These are phyloP conservation scores for Simalia tracyae DNA, from an alignment of 2,797 vertebrate genomes.

Conservation along the genomic window DNA sequence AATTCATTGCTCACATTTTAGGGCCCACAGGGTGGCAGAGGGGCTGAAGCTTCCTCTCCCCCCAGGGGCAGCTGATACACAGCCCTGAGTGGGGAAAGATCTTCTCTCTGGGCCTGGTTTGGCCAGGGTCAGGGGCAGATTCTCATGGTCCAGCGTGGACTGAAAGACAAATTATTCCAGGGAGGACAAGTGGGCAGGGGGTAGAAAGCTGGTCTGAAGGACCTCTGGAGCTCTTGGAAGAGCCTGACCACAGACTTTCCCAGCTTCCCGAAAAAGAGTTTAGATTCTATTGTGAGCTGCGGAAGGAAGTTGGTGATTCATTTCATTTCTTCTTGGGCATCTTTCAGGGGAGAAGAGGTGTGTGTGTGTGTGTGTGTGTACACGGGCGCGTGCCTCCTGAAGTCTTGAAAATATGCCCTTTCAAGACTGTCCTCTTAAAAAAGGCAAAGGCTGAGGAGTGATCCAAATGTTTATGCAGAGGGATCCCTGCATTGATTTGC, in stretches of 20 bases:
- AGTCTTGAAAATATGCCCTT: neutral
- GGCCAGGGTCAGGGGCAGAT: neutral
- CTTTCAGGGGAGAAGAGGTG: neutral
- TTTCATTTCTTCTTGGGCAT: neutral
- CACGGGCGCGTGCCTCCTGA: neutral
- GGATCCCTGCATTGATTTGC: constrained; percentile 22
- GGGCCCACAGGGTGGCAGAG: no score
- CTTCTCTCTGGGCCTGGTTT: neutral
- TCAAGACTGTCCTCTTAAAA: constrained; percentile 4
- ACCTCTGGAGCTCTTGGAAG: neutral
- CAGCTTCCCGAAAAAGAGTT: neutral
- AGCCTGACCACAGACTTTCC: neutral
- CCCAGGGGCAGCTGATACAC: no score
- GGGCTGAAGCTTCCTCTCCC: no score
- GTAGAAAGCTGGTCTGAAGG: neutral
- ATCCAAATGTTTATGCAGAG: constrained; percentile 33
- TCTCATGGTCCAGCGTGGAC: neutral
- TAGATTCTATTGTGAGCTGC: neutral
- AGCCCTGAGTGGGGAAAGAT: no score
- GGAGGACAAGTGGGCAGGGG: neutral
- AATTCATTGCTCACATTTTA: no score
- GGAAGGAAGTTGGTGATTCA: accelerated
- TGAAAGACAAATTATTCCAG: no score
- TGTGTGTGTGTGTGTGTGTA: neutral
- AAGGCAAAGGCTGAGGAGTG: neutral